Conservation (phyloP, 2,113 vertebrate genomes). For the Puffinus mauretanicus region DNA sequence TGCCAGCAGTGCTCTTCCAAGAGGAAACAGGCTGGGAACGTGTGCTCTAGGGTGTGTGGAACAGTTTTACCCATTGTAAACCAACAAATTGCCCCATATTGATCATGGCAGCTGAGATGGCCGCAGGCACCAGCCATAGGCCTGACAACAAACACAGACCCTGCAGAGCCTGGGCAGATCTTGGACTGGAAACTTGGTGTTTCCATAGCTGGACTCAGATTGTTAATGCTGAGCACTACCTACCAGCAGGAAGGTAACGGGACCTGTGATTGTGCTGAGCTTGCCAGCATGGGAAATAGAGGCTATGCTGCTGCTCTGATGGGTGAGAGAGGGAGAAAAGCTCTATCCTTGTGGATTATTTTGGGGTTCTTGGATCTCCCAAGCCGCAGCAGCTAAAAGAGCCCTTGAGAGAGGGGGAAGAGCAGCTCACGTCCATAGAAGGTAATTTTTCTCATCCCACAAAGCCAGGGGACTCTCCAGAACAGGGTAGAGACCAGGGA, state of each 20-base stretch:
- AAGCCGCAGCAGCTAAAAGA: neutral
- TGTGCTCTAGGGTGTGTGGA: neutral
- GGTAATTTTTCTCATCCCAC: neutral
- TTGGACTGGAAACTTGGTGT: neutral
- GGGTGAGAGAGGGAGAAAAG: neutral
- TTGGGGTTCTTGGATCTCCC: neutral
- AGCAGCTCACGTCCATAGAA: neutral
- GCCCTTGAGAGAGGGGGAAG: neutral
- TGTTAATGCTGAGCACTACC: neutral
- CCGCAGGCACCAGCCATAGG: fast-evolving
- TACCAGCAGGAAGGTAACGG: neutral
- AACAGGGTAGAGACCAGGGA: neutral
- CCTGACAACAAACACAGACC: neutral
- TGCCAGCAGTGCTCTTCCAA: neutral
- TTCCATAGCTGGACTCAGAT: neutral
- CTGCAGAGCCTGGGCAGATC: neutral
- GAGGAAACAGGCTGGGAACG: neutral
- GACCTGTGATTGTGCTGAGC: neutral
- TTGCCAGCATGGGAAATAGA: neutral
- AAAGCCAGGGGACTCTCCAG: neutral
- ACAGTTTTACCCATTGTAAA: neutral
- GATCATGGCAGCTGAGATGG: neutral
- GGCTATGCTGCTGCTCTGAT: neutral
- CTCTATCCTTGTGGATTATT: neutral
- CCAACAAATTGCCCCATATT: neutral